Conservation (phyloP, 1,140 invertebrate genomes). For the Cydia splendana region DNA sequence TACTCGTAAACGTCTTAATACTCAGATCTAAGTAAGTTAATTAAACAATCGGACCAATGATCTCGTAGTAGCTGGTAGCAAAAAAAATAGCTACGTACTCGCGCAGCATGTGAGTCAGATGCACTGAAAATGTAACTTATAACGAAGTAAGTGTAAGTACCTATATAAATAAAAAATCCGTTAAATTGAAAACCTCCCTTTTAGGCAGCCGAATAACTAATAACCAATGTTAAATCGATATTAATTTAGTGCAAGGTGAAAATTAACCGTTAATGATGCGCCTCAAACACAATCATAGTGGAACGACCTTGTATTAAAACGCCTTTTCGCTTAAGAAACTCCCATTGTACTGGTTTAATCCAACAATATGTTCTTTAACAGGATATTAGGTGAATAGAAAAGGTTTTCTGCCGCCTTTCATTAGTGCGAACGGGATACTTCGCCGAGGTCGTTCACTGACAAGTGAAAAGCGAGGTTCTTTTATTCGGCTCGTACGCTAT, state of each 20-base stretch:
- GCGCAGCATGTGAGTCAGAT: too few species aligned
- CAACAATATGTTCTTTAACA: slow-evolving; percentile 23
- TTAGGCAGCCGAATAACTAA: background rate
- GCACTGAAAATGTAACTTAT: too few species aligned
- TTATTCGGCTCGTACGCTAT: background rate
- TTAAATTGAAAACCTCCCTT: too few species aligned
- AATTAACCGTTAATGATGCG: slow-evolving; percentile 22
- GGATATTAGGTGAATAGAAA: slow-evolving; percentile 27
- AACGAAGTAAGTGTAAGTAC: too few species aligned
- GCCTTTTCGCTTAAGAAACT: background rate
- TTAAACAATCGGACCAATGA: too few species aligned
- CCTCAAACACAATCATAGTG: background rate
- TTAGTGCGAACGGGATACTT: slow-evolving; percentile 21
- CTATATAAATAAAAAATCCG: too few species aligned
- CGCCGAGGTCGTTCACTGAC: slow-evolving; percentile 26
- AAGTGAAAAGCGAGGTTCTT: slow-evolving; percentile 10
- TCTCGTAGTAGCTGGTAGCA: too few species aligned
- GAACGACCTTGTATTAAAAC: slow-evolving; percentile 17
- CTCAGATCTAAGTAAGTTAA: too few species aligned
- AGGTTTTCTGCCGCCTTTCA: slow-evolving; percentile 25
- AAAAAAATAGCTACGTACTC: too few species aligned
- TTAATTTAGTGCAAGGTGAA: background rate
- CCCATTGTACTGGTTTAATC: slow-evolving; percentile 23
- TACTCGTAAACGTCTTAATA: too few species aligned
- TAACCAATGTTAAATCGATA: background rate